Conservation (phyloP, 2,797 vertebrate species). For the Loris lydekkerianus region DNA sequence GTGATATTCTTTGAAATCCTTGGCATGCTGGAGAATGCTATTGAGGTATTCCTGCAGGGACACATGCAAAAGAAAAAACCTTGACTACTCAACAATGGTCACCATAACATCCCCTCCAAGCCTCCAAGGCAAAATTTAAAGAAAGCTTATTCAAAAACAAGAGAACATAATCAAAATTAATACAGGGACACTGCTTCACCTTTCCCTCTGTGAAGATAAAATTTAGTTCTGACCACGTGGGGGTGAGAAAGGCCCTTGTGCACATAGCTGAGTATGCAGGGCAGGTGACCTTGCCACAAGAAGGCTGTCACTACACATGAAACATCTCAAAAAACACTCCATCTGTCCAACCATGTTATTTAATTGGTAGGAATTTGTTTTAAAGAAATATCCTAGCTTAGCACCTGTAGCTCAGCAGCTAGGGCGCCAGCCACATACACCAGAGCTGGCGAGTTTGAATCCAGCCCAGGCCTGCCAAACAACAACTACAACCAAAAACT, state of each 20-base stretch:
- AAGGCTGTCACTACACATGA: too few species aligned
- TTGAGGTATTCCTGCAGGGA: conserved; percentile 96
- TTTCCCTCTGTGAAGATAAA: not conserved
- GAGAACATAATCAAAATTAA: not conserved
- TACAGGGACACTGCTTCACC: accelerated
- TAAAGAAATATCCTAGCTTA: too few species aligned
- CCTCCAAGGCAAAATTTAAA: not conserved
- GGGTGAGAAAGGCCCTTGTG: not conserved
- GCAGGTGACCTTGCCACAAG: not conserved
- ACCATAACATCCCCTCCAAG: accelerated
- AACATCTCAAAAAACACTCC: not conserved
- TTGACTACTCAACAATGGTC: accelerated
- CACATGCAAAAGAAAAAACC: not conserved
- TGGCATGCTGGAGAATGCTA: conserved; percentile 98
- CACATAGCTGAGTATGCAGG: not conserved
- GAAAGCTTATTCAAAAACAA: not conserved
- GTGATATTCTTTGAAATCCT: conserved; percentile 99
- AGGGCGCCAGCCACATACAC: too few species aligned
- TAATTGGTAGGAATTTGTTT: too few species aligned
- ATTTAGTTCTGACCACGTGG: not conserved
- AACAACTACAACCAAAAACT: too few species aligned
- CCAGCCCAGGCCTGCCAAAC: too few species aligned
- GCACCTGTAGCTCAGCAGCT: too few species aligned
- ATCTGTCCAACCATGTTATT: not conserved
- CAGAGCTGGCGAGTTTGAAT: too few species aligned